A percentile compares a stretch with the other conserved stretches of the same genome.
Evolutionary conservation across 2,888 invertebrate species (phyloP).

Genomic region (Biston stratarius): DNA sequence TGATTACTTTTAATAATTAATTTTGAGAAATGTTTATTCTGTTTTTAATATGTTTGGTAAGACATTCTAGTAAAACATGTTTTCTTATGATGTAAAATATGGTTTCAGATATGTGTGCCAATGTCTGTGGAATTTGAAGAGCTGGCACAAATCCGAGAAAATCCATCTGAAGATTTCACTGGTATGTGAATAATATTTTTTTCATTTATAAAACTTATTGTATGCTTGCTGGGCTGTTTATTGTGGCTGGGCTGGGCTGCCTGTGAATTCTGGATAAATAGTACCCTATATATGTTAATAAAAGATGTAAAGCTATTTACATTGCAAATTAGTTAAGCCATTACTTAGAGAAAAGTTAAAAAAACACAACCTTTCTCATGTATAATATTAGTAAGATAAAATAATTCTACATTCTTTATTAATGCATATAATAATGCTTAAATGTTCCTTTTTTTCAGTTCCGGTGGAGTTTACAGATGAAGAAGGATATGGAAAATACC

Average conservation of each 20-base stretch:
- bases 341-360: no score
- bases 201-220: background rate
- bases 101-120: constrained; percentile 93
- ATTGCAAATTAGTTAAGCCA: no score
- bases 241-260: no score
- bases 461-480: constrained; percentile 99
- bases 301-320: no score
- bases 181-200: constrained; percentile 85
- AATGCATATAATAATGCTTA: background rate
- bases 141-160: constrained; percentile 94
- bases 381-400: no score
- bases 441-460: constrained; percentile 72
- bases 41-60: no score
- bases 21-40: no score
- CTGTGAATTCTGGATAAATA: no score
- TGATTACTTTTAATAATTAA: no score
- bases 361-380: no score
- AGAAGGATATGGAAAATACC: constrained; percentile 99
- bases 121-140: constrained; percentile 99
- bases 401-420: background rate
- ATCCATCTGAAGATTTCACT: constrained; percentile 93
- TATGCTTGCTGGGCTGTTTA: no score
- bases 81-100: background rate
- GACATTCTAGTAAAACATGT: background rate
- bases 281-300: no score